Evolutionary conservation across 2,797 vertebrate genomes (phyloP).

Genomic region (Apodemus agrarius): DNA sequence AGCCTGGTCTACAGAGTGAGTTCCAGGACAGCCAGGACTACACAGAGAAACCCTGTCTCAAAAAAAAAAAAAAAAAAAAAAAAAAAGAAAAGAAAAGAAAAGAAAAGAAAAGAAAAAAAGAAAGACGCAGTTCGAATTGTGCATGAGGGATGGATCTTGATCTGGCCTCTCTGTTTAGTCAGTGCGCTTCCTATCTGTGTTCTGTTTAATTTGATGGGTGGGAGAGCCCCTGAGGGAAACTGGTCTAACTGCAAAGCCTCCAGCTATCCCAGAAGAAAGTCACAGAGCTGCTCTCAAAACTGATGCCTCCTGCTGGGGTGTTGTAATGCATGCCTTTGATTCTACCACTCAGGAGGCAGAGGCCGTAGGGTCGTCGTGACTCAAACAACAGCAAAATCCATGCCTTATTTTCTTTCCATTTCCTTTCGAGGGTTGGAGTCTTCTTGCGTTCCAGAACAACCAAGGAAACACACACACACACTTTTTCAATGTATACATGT

Average conservation of each 20-base stretch:
- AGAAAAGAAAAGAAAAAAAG: no score
- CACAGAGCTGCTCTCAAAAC: not conserved
- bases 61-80: no score
- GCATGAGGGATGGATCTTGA: not conserved
- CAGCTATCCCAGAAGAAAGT: not conserved
- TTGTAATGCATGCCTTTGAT: not conserved
- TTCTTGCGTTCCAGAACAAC: not conserved
- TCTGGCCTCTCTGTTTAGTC: conserved; percentile 26
- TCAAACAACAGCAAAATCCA: not conserved
- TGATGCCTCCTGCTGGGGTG: not conserved
- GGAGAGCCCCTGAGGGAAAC: not conserved
- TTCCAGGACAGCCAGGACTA: no score
- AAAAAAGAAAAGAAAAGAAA: no score
- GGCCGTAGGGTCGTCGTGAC: not conserved
- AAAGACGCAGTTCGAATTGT: conserved; percentile 34
- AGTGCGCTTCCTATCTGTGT: not conserved
- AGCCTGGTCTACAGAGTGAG: no score
- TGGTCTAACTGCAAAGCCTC: not conserved
- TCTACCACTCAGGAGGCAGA: not conserved
- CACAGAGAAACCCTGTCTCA: no score
- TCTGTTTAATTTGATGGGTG: not conserved
- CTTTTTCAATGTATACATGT: not conserved
- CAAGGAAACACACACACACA: not conserved
- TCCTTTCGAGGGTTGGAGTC: not conserved
- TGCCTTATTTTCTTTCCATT: not conserved